phyloP scores from a whole-genome alignment of 2,797 vertebrate genomes.

The Varecia variegata region DNA sequence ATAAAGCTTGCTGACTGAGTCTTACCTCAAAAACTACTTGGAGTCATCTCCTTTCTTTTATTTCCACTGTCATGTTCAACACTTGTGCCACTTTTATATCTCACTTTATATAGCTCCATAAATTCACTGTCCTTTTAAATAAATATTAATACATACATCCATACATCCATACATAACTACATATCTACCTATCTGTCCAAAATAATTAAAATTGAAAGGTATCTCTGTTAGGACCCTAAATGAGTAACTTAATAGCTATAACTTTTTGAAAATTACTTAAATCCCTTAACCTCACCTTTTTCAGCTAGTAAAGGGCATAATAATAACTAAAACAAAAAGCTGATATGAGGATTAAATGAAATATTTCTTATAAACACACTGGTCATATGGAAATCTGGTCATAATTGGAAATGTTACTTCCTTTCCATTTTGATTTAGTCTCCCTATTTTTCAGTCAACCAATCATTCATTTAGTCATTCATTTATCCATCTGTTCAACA shows the following conservation, averaged over 20 bases:
- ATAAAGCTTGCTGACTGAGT: background rate
- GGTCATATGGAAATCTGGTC: background rate
- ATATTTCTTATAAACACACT: background rate
- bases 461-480: background rate
- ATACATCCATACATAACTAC: background rate
- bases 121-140: background rate
- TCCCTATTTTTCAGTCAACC: background rate
- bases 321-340: background rate
- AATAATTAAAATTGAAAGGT: background rate
- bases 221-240: background rate
- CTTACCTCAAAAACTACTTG: background rate
- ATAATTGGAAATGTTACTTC: background rate
- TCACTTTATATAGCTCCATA: background rate
- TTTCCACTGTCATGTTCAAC: background rate
- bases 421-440: background rate
- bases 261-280: background rate
- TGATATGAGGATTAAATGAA: background rate
- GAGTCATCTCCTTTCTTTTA: background rate
- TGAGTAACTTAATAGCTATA: background rate
- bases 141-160: background rate
- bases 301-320: background rate
- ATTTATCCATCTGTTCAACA: background rate
- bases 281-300: background rate
- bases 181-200: background rate
- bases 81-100: background rate